A percentile compares a stretch with the other conserved stretches of the same genome.
Evolutionary conservation across 2,888 invertebrate species (phyloP).

Genomic region (Drosophila phalerata): DNA sequence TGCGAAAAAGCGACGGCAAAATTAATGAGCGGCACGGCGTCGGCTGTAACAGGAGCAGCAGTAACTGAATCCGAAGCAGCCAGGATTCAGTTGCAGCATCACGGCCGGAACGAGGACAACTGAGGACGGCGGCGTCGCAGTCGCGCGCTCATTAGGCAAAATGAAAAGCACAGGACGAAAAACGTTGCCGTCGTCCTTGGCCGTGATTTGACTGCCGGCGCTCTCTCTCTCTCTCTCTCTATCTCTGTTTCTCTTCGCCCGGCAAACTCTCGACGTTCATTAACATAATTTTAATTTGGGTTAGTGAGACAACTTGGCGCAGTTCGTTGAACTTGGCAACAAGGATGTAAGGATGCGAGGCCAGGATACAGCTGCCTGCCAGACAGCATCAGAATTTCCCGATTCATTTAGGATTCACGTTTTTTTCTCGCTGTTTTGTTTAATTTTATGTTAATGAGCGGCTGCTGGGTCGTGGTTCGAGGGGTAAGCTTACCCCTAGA

Average conservation of each 20-base stretch:
- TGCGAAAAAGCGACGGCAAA: slow-evolving; percentile 70
- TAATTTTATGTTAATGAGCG: slow-evolving; percentile 81
- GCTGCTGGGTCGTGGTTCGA: slow-evolving; percentile 42
- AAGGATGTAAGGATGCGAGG: slow-evolving; percentile 35
- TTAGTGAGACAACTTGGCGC: slow-evolving; percentile 79
- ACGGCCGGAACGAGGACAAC: slow-evolving; percentile 30
- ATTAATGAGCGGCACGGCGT: slow-evolving; percentile 66
- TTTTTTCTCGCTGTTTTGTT: slow-evolving; percentile 27
- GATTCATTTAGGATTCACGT: slow-evolving; percentile 1
- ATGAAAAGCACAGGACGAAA: slow-evolving; percentile 62
- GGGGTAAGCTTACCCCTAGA: slow-evolving; percentile 47
- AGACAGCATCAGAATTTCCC: slow-evolving; percentile 66
- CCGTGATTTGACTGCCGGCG: slow-evolving; percentile 75
- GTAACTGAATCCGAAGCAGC: slow-evolving; percentile 8
- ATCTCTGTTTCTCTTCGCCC: slow-evolving; percentile 16
- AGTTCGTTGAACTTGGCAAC: slow-evolving; percentile 72
- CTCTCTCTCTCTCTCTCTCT: slow-evolving; percentile 17
- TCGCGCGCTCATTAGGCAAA: slow-evolving; percentile 72
- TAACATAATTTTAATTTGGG: slow-evolving; percentile 85
- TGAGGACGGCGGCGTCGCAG: slow-evolving; percentile 31
- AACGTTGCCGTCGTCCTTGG: slow-evolving; percentile 76
- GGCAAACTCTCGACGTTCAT: slow-evolving; percentile 65
- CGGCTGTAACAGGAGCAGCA: slow-evolving; percentile 53
- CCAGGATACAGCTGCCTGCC: slow-evolving; percentile 48
- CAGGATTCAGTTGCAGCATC: slow-evolving; percentile 28